Evolutionary conservation across 2,797 vertebrate genomes (phyloP), one percentile per base, ranked within the genome.

Genomic region (Bradypus variegatus): DNA sequence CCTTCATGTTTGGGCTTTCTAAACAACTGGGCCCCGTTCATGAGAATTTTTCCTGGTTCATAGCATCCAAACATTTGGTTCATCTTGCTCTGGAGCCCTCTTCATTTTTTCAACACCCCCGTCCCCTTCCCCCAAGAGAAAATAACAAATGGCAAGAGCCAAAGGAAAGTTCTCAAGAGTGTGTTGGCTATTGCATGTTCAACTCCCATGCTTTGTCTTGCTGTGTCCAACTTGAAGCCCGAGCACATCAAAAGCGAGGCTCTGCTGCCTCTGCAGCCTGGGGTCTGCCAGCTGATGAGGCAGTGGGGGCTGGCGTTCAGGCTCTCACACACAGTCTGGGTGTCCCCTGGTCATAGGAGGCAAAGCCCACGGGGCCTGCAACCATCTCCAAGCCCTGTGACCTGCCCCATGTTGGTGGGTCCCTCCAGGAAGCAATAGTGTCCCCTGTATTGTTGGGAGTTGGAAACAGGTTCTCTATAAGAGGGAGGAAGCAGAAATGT

Each of bases 101-200:
- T 72, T 75, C 69, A 19, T 38, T 84, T 25, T 65, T 77, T 14
- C 75, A 64, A 60, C 53, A 58, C 10, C 38, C 19, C n/a, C 69
- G 50, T 65, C n/a, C 12, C 16, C 33, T n/a, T 15, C 29, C 15
- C 38, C 41, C 27, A 38, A 50, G 8, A 69, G 25, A 86, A 64
- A 55, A 79, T 29, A 33, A 48, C 60, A 75, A 60, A 48, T 16
- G 33, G 69, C 18, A 88, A 70, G 76, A 79, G 72, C 7, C 53
- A 69, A 33, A 48, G 60, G 45, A 80, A 93, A 64, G 67, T 92
- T 91, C 75, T 90, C 72, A 82, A 82, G 38, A 55, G 10, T 70
- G 38, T 79, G 38, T 9, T 83, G 72, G 53, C 80, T 79, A 77
- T 69, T 79, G 41, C 58, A 70, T 85, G 69, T 72, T 55, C 25